Conservation (phyloP, 2,797 vertebrate genomes). For the Platalea minor region DNA sequence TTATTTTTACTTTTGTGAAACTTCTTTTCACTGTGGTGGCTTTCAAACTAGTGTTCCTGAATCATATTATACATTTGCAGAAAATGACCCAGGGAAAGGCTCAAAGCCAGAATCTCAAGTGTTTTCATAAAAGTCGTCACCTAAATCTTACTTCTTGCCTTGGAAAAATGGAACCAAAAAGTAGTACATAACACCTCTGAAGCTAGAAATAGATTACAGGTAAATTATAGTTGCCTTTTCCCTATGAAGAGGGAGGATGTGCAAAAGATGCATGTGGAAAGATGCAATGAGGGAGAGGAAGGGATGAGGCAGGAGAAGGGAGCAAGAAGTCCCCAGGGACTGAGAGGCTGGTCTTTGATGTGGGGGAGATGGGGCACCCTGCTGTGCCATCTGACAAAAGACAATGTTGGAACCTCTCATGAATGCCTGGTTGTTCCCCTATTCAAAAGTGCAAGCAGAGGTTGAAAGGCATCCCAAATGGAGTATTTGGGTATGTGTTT, state of each 20-base stretch:
- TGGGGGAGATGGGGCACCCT: rapidly evolving
- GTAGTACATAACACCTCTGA: background rate
- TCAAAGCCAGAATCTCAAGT: background rate
- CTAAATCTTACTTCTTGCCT: background rate
- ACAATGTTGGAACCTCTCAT: background rate
- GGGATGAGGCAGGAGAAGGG: background rate
- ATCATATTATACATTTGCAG: background rate
- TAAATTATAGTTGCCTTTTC: background rate
- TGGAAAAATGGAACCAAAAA: background rate
- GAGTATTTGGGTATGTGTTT: background rate
- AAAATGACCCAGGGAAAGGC: background rate
- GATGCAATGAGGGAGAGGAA: background rate
- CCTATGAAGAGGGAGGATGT: background rate
- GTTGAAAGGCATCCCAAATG: background rate
- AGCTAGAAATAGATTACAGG: background rate
- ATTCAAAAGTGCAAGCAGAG: background rate
- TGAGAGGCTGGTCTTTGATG: background rate
- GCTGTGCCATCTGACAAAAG: background rate
- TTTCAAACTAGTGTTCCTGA: background rate
- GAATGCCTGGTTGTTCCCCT: background rate
- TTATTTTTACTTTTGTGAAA: background rate
- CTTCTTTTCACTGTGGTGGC: background rate
- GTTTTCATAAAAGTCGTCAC: background rate
- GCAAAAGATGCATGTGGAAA: background rate
- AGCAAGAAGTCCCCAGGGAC: background rate